These are phyloP conservation scores for Hyperopisus bebe DNA, from an alignment of 2,113 vertebrate genomes.

Conservation along the genomic window DNA sequence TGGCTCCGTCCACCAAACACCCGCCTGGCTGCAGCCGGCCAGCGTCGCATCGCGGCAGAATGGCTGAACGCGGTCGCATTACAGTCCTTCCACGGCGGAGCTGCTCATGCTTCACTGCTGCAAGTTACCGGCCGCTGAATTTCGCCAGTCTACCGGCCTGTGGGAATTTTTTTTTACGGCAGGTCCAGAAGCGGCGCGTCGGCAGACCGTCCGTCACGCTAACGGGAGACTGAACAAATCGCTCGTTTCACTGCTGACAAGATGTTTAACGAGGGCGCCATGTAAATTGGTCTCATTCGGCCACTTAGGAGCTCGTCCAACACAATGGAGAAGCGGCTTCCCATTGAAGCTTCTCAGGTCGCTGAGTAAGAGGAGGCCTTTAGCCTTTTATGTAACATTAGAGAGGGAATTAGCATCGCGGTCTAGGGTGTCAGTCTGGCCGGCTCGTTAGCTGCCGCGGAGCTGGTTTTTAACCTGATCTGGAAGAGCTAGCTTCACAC, in stretches of 20 bases:
- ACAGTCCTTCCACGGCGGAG: background rate
- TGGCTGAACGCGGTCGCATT: background rate
- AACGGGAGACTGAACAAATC: background rate
- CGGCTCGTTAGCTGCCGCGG: background rate
- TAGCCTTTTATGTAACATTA: background rate
- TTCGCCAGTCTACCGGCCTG: background rate
- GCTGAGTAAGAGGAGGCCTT: background rate
- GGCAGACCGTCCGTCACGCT: background rate
- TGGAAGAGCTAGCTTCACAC: background rate
- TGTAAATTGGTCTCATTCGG: background rate
- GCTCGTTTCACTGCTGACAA: background rate
- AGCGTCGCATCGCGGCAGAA: constrained; percentile 16
- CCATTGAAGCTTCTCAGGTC: background rate
- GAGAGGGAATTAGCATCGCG: background rate
- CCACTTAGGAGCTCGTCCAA: background rate
- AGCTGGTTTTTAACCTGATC: background rate
- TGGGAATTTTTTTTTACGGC: background rate
- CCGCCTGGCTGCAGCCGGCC: constrained; percentile 23
- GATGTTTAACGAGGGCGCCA: background rate
- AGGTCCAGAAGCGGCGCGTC: background rate
- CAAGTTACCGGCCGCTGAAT: background rate
- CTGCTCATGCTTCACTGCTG: background rate
- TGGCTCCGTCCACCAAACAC: constrained; percentile 40
- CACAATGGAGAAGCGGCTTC: background rate
- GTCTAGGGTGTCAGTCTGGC: constrained; percentile 6